Conservation (phyloP, 2,113 vertebrate genomes). For the Amblyornis subalaris region DNA sequence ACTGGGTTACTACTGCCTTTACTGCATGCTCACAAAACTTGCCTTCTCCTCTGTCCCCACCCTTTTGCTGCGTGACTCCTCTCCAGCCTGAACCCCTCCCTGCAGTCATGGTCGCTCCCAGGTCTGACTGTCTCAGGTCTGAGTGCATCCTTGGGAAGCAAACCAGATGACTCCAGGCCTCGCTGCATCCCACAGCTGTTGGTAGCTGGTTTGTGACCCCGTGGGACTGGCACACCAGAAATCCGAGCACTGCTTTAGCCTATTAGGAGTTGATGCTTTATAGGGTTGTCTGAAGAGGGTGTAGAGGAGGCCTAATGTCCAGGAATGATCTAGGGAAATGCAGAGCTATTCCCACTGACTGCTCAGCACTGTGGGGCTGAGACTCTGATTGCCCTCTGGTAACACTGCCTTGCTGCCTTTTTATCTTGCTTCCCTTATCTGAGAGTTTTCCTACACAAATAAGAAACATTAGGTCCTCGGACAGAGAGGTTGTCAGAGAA, state of each 20-base stretch:
- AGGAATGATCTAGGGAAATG: not conserved
- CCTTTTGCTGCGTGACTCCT: fast-evolving
- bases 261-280: fast-evolving
- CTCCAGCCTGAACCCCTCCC: not conserved
- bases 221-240: not conserved
- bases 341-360: not conserved
- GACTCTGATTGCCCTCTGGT: not conserved
- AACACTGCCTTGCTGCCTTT: not conserved
- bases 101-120: not conserved
- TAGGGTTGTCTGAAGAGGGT: not conserved
- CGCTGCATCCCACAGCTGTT: not conserved
- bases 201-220: not conserved
- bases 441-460: not conserved
- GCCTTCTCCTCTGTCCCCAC: not conserved
- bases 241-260: not conserved
- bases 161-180: not conserved
- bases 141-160: not conserved
- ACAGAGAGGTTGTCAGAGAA: not conserved
- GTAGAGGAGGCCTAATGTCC: not conserved
- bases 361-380: not conserved
- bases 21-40: not conserved
- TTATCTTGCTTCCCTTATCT: not conserved
- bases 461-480: not conserved
- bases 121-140: not conserved
- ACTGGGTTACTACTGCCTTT: not conserved